Conservation (phyloP, 2,797 vertebrate species). For the Arnoldichthys spilopterus region DNA sequence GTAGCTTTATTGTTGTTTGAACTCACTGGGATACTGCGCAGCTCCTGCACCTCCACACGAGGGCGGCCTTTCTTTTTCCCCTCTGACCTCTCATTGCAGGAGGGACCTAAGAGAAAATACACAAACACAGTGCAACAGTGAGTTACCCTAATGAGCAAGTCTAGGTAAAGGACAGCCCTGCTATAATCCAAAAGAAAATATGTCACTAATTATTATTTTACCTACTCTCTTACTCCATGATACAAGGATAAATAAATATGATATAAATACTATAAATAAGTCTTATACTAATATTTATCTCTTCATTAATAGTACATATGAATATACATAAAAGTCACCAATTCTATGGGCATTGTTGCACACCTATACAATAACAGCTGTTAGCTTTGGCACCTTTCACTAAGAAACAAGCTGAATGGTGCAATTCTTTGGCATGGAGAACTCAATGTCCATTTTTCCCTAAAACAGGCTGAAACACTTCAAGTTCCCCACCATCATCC, state of each 20-base stretch:
- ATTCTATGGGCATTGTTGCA: too few relatives aligned
- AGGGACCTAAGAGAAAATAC: slow-evolving; percentile 73
- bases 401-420: too few relatives aligned
- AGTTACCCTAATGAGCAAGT: neutral
- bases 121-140: slow-evolving; percentile 17
- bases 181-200: neutral
- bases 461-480: too few relatives aligned
- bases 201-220: neutral
- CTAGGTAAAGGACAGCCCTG: neutral
- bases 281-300: too few relatives aligned
- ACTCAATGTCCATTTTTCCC: too few relatives aligned
- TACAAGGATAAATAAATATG: neutral
- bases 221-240: neutral
- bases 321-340: too few relatives aligned
- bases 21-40: slow-evolving; percentile 94
- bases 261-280: too few relatives aligned
- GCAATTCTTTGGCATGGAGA: too few relatives aligned
- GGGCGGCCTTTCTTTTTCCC: slow-evolving; percentile 92
- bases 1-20: slow-evolving; percentile 1
- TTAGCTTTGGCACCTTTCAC: too few relatives aligned
- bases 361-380: too few relatives aligned
- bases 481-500: too few relatives aligned
- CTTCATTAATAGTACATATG: too few relatives aligned
- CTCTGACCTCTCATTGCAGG: slow-evolving; percentile 84
- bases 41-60: slow-evolving; percentile 88